These are phyloP conservation scores for Hippocampus zosterae DNA, from an alignment of 2,113 vertebrate genomes.

Conservation along the genomic window DNA sequence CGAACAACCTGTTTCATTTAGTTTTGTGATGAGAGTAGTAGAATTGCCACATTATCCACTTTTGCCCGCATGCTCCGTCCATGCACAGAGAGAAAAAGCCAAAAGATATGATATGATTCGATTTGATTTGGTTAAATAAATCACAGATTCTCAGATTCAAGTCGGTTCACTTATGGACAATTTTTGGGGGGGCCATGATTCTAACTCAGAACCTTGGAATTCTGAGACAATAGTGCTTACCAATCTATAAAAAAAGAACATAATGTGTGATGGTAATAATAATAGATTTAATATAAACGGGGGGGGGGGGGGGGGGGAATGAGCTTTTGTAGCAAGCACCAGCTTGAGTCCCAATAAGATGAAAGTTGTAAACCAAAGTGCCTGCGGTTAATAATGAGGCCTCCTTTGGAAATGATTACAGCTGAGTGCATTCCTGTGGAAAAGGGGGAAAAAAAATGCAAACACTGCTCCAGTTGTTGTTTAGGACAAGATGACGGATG, in stretches of 20 bases:
- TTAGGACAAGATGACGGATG: slow-evolving; percentile 11
- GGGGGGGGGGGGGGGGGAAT: neutral
- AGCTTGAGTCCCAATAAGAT: neutral
- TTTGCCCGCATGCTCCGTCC: too few species aligned
- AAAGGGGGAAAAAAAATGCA: neutral
- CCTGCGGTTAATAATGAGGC: slow-evolving; percentile 46
- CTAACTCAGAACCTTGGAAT: neutral
- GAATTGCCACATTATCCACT: neutral
- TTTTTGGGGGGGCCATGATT: neutral
- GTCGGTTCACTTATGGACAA: too few species aligned
- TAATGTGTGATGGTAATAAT: neutral
- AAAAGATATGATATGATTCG: too few species aligned
- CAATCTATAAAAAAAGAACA: neutral
- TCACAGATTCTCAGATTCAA: too few species aligned
- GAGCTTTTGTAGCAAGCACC: neutral
- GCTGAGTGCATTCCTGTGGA: neutral
- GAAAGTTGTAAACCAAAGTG: slow-evolving; percentile 25
- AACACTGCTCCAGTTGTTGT: slow-evolving; percentile 3
- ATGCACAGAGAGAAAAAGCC: too few species aligned
- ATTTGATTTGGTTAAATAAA: too few species aligned
- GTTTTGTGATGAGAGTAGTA: too few species aligned
- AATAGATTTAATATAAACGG: neutral
- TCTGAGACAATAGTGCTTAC: neutral
- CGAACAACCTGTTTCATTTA: too few species aligned
- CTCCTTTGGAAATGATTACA: slow-evolving; percentile 7